Percentiles rank a stretch among this genome's conserved stretches.
Conservation (phyloP, 2,888 invertebrate species). For the Oscheius sp. region DNA sequence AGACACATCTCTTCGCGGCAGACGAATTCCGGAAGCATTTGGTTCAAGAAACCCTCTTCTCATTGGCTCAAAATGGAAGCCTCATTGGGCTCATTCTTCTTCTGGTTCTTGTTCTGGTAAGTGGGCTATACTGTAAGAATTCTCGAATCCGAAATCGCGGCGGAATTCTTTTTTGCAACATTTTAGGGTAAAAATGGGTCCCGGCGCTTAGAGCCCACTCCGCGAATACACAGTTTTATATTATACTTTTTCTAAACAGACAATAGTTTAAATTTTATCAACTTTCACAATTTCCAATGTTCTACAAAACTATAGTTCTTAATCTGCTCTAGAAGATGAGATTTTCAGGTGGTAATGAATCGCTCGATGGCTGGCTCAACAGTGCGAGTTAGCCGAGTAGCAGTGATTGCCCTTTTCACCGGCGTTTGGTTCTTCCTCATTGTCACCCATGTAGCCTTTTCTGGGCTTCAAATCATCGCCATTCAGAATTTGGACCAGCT, state of each 20-base stretch:
- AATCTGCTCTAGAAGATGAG: no score
- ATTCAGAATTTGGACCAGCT: conserved; percentile 52
- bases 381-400: conserved; percentile 61
- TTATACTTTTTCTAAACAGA: no score
- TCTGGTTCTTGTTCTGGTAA: conserved; percentile 64
- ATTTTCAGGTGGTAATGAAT: conserved; percentile 60
- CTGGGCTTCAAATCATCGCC: conserved; percentile 61
- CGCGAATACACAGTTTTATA: no score
- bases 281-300: background rate
- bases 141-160: no score
- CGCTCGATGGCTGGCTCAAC: conserved; percentile 68
- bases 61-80: conserved; percentile 67
- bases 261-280: no score
- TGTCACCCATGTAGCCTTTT: conserved; percentile 64
- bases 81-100: conserved; percentile 66
- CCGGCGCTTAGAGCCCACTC: no score
- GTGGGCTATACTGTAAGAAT: no score
- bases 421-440: conserved; percentile 67
- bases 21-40: conserved; percentile 64
- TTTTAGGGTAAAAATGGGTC: no score
- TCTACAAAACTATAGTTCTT: no score
- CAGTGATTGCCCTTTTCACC: conserved; percentile 61
- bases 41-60: conserved; percentile 66
- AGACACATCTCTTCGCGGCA: conserved; percentile 65
- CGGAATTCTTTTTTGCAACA: no score